These are phyloP conservation scores for Procambarus virginalis DNA, from an alignment of 1,140 invertebrate genomes.

Conservation along the genomic window DNA sequence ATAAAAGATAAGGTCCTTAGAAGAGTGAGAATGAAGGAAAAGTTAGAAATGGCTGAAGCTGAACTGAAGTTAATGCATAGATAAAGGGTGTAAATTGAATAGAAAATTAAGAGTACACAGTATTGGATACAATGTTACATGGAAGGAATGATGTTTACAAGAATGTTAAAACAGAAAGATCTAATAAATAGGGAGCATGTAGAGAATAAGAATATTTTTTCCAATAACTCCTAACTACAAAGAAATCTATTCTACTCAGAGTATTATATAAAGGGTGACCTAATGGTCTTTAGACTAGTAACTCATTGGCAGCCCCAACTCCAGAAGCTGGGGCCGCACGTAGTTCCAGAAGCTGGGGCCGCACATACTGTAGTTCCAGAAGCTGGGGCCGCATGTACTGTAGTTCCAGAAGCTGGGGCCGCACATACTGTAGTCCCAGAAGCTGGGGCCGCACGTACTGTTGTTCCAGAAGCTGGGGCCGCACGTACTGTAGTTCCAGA, in stretches of 20 bases:
- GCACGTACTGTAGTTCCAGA: background rate
- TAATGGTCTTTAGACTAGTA: slow-evolving; percentile 6
- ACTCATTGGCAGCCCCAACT: too few relatives aligned
- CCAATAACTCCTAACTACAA: background rate
- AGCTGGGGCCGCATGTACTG: background rate
- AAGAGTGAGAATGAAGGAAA: background rate
- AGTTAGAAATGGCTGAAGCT: background rate
- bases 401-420: background rate
- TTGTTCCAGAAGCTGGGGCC: background rate
- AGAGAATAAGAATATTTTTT: slow-evolving; percentile 9
- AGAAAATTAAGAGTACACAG: background rate
- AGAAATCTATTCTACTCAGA: slow-evolving; percentile 1
- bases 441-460: background rate
- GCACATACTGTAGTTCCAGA: background rate
- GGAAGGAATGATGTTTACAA: background rate
- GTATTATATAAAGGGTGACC: slow-evolving; percentile 31
- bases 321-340: too few relatives aligned
- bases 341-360: background rate
- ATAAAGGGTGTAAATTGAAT: background rate
- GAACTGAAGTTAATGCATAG: background rate
- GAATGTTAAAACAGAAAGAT: background rate
- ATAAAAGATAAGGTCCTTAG: background rate
- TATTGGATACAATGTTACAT: background rate
- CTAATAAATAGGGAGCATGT: background rate
- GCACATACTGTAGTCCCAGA: background rate